Evolutionary conservation across 2,888 invertebrate genomes (phyloP).

Genomic region (Erannis defoliaria): DNA sequence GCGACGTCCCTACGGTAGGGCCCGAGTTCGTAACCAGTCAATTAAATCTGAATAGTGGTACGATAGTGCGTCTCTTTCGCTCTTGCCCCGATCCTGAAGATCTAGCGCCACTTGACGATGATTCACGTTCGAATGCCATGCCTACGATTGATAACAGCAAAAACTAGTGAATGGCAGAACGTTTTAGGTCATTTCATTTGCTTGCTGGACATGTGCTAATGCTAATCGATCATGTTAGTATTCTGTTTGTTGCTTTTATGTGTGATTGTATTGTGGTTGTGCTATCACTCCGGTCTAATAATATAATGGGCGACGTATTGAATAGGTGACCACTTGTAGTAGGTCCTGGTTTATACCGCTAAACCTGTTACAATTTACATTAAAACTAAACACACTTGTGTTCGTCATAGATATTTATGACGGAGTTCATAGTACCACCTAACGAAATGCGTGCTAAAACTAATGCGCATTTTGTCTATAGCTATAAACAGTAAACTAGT

Average conservation of each 20-base stretch:
- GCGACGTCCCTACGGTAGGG: constrained; percentile 82
- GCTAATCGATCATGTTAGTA: constrained; percentile 56
- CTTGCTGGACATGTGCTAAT: constrained; percentile 63
- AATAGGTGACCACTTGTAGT: constrained; percentile 15
- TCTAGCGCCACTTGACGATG: constrained; percentile 84
- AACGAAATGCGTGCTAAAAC: constrained; percentile 31
- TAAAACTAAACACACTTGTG: constrained; percentile 10
- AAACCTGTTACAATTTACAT: not conserved
- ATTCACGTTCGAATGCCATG: constrained; percentile 83
- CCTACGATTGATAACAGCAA: constrained; percentile 84
- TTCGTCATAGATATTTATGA: constrained; percentile 19
- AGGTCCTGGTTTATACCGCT: constrained; percentile 28
- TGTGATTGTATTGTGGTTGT: constrained; percentile 43
- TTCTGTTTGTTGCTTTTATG: constrained; percentile 66
- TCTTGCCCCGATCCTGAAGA: constrained; percentile 71
- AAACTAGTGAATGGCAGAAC: constrained; percentile 78
- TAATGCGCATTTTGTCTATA: constrained; percentile 35
- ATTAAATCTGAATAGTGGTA: constrained; percentile 83
- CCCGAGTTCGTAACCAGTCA: constrained; percentile 84
- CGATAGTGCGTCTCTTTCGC: constrained; percentile 76
- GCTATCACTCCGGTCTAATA: constrained; percentile 20
- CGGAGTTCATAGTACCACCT: constrained; percentile 13
- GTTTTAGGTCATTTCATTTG: constrained; percentile 75
- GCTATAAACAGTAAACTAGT: constrained; percentile 16
- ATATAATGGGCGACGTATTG: constrained; percentile 18